These are phyloP conservation scores for Brachyopa scutellaris DNA, from an alignment of 2,888 invertebrate species.

Conservation along the genomic window DNA sequence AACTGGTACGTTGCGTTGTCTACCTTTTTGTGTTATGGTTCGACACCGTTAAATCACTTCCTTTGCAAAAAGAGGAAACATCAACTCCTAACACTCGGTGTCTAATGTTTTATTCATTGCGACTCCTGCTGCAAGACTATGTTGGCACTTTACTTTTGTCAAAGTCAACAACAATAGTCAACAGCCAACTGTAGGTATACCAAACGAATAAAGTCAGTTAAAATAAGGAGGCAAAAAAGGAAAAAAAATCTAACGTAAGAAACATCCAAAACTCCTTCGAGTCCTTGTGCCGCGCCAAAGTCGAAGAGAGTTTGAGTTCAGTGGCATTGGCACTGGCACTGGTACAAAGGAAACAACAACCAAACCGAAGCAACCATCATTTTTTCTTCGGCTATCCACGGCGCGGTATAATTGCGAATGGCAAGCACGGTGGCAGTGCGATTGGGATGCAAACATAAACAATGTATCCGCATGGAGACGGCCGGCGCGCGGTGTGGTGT, in stretches of 20 bases:
- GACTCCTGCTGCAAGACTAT: constrained; percentile 45
- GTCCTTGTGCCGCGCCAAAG: constrained; percentile 6
- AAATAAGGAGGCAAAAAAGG: constrained; percentile 1
- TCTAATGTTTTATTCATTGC: constrained; percentile 68
- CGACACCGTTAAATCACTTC: constrained; percentile 54
- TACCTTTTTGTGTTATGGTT: constrained; percentile 40
- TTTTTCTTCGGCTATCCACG: constrained; percentile 45
- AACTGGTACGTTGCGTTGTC: too few relatives aligned
- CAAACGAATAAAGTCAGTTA: constrained; percentile 21
- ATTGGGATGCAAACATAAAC: constrained; percentile 57
- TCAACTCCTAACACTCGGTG: constrained; percentile 31
- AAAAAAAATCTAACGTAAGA: neutral
- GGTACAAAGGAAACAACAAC: constrained; percentile 1
- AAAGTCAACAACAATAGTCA: constrained; percentile 65
- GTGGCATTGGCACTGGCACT: constrained; percentile 2
- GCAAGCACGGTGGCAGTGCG: constrained; percentile 48
- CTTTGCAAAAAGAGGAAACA: constrained; percentile 29
- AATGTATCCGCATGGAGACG: constrained; percentile 38
- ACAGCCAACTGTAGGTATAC: constrained; percentile 37
- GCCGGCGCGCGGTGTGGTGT: neutral
- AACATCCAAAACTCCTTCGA: constrained; percentile 13
- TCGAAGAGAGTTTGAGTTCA: constrained; percentile 20
- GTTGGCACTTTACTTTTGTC: constrained; percentile 65
- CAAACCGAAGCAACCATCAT: constrained; percentile 19
- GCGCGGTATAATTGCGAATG: constrained; percentile 56